Evolutionary conservation across 2,888 invertebrate genomes (phyloP).

Genomic region (Antitype chi): DNA sequence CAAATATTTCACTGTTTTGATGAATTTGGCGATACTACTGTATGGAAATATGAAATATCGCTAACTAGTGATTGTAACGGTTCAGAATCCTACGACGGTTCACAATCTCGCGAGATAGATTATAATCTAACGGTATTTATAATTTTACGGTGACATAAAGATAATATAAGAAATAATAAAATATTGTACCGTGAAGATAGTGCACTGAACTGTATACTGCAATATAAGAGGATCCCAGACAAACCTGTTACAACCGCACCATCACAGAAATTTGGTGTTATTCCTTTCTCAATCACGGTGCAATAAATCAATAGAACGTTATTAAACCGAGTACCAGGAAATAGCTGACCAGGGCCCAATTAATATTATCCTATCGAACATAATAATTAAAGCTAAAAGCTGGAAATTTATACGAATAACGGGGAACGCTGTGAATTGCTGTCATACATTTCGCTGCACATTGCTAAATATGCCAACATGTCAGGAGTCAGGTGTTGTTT

Average conservation of each 20-base stretch:
- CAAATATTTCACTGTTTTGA: no score
- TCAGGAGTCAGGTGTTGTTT: conserved; percentile 6
- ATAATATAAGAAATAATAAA: conserved; percentile 1
- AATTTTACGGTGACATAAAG: no score
- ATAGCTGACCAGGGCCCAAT: neutral
- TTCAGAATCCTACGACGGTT: no score
- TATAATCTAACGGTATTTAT: no score
- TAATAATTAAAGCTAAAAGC: conserved; percentile 11
- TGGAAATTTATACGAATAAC: neutral
- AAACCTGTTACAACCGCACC: neutral
- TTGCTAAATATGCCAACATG: conserved; percentile 17
- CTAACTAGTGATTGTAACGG: no score
- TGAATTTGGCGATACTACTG: no score
- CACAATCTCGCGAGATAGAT: no score
- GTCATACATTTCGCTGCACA: conserved; percentile 22
- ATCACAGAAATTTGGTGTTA: neutral
- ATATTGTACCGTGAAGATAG: neutral
- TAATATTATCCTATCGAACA: conserved; percentile 13
- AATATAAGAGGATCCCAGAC: neutral
- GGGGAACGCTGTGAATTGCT: conserved; percentile 6
- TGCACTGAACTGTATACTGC: neutral
- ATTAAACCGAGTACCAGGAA: conserved; percentile 4
- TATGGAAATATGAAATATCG: no score
- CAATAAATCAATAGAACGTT: conserved; percentile 6
- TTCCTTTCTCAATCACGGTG: neutral